Base-by-base conservation (phyloP, 2,888 invertebrate genomes). In the Rutpela maculata region DNA sequence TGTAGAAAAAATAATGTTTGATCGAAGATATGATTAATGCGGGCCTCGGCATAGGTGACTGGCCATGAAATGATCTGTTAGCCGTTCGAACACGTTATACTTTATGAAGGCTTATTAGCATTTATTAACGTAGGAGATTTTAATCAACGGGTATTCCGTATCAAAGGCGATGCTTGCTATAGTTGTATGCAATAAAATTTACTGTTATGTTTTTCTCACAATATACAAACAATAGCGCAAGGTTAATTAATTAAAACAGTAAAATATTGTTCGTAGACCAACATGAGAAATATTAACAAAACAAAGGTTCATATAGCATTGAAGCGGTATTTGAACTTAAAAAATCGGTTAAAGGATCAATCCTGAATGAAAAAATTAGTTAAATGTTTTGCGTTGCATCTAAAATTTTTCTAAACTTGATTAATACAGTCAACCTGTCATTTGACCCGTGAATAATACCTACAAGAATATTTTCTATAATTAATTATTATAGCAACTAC, bases 71-170 rank as follows among this genome's bases (percentile, higher is more conserved):
- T 26, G 50, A 67, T 55, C 17, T 26, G 55, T 67, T 38, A 22
- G 67, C n/a, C 7, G 50, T 10, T 15, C 19, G 17, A 43, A 17
- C 18, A 19, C 22, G 26, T 55, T 22, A 55, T 67, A 55, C 22
- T 67, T 67, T 38, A 67, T 26, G 67, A 50, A 26, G 55, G 43
- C 55, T 55, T 26, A 67, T 67, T 67, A 67, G 55, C 55, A 67
- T 50, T 50, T 67, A 67, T 67, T 67, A 67, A 19, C 55, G 12
- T 55, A 26, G 12, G 15, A 67, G 67, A 67, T 67, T 55, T 26
- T 55, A 35, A 67, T 67, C 67, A n/a, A 7, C 26, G 19, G 10
- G 67, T 55, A 67, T 55, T 67, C n/a, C 43, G 55, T 22, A 55
- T 67, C 55, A 55, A 55, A 55, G 4, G 67, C 55, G 66, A 66